Evolutionary conservation across 2,888 invertebrate genomes (phyloP).

Genomic region (Hirtodrosophila alboralis): DNA sequence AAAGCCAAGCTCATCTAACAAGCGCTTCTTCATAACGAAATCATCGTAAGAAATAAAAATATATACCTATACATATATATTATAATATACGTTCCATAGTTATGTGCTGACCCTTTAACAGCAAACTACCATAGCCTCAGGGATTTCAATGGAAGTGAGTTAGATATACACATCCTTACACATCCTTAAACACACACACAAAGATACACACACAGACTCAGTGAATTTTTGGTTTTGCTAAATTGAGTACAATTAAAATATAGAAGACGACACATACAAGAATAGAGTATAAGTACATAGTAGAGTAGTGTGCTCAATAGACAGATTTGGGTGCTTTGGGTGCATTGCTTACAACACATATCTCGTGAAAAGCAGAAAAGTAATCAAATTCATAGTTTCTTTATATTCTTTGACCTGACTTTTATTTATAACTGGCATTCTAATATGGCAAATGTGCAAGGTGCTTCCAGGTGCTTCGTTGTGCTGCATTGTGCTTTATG

Average conservation of each 20-base stretch:
- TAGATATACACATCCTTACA: not conserved
- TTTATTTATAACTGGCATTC: slow-evolving; percentile 16
- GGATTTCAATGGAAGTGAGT: slow-evolving; percentile 38
- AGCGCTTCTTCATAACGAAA: slow-evolving; percentile 68
- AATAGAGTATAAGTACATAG: slow-evolving; percentile 29
- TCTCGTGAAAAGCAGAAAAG: not conserved
- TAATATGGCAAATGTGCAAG: slow-evolving; percentile 24
- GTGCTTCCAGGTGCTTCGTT: slow-evolving; percentile 30
- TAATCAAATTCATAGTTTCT: slow-evolving; percentile 7
- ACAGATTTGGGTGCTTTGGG: slow-evolving; percentile 38
- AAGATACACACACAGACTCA: slow-evolving; percentile 1
- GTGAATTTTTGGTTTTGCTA: slow-evolving; percentile 39
- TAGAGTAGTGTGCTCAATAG: slow-evolving; percentile 42
- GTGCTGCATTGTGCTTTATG: slow-evolving; percentile 6
- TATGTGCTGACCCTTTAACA: too few relatives aligned
- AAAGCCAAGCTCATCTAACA: slow-evolving; percentile 64
- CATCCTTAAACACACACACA: slow-evolving; percentile 8
- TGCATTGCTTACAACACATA: slow-evolving; percentile 33
- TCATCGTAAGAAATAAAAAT: slow-evolving; percentile 36
- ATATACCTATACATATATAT: slow-evolving; percentile 11
- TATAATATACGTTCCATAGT: not conserved
- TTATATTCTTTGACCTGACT: not conserved
- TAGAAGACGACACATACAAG: slow-evolving; percentile 31
- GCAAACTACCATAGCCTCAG: slow-evolving; percentile 22
- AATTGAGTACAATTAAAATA: slow-evolving; percentile 70